Evolutionary conservation across 2,113 vertebrate genomes (phyloP).

Genomic region (Phasianus colchicus): DNA sequence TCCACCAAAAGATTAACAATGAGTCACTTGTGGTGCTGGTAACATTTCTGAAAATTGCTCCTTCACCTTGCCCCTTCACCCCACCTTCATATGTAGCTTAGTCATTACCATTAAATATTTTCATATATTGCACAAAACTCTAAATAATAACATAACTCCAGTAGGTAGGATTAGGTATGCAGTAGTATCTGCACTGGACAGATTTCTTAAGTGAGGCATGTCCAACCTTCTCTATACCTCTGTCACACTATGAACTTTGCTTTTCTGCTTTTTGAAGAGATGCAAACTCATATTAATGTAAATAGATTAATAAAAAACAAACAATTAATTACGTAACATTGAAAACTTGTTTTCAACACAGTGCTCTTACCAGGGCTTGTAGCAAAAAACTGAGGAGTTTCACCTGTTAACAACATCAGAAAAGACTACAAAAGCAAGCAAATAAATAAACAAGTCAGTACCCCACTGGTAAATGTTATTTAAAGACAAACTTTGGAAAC

Average conservation of each 20-base stretch:
- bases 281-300: conserved; percentile 2
- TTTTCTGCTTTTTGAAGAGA: neutral
- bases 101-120: neutral
- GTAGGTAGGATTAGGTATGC: neutral
- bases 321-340: neutral
- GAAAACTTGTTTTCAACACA: neutral
- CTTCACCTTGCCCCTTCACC: neutral
- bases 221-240: neutral
- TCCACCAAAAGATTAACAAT: neutral
- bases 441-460: neutral
- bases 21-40: neutral
- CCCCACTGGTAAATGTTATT: neutral
- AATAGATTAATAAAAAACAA: neutral
- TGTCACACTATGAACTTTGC: neutral
- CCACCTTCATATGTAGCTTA: neutral
- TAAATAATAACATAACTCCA: neutral
- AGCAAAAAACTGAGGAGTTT: neutral
- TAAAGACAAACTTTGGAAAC: fast-evolving
- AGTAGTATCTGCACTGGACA: neutral
- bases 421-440: neutral
- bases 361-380: neutral
- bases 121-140: neutral
- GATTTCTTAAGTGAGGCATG: neutral
- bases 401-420: neutral
- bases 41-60: neutral